These are phyloP conservation scores for Emydoidea blandingii DNA, from an alignment of 2,797 vertebrate species.

Conservation along the genomic window DNA sequence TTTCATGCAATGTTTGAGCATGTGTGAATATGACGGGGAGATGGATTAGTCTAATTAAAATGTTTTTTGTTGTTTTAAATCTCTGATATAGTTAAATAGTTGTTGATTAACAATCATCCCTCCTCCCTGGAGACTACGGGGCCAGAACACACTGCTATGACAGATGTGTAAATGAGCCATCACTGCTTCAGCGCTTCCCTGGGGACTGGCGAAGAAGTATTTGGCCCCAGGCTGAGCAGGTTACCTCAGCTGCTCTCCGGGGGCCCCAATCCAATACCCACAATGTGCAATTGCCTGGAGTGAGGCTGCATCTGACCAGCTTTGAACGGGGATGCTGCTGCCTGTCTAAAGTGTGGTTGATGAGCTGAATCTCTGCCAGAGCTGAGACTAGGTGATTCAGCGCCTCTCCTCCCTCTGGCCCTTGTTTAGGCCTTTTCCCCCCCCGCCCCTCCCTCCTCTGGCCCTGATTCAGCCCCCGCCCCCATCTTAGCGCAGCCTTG, in stretches of 20 bases:
- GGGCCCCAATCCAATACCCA: neutral
- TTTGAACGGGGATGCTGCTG: neutral
- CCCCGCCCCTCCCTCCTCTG: neutral
- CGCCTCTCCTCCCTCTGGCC: too few species aligned
- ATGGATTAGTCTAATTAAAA: too few species aligned
- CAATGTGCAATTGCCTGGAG: neutral
- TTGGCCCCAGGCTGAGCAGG: neutral
- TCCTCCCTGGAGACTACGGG: fast-evolving
- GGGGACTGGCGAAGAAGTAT: too few species aligned
- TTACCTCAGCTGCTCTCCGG: neutral
- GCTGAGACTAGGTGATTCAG: too few species aligned
- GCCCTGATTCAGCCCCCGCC: neutral
- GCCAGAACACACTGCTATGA: too few species aligned
- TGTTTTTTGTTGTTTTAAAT: too few species aligned
- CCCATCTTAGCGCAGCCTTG: neutral
- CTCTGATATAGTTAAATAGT: too few species aligned
- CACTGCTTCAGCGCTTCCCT: neutral
- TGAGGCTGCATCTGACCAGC: neutral
- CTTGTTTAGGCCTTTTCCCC: neutral
- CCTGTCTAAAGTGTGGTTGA: too few species aligned
- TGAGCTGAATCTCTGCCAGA: too few species aligned
- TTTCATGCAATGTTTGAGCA: neutral
- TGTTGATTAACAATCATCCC: too few species aligned
- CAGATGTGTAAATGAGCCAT: neutral
- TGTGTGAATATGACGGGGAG: neutral